Percentiles rank a stretch among this genome's conserved stretches.
Conservation (phyloP, 2,888 invertebrate species). For the Lymantria dispar region DNA sequence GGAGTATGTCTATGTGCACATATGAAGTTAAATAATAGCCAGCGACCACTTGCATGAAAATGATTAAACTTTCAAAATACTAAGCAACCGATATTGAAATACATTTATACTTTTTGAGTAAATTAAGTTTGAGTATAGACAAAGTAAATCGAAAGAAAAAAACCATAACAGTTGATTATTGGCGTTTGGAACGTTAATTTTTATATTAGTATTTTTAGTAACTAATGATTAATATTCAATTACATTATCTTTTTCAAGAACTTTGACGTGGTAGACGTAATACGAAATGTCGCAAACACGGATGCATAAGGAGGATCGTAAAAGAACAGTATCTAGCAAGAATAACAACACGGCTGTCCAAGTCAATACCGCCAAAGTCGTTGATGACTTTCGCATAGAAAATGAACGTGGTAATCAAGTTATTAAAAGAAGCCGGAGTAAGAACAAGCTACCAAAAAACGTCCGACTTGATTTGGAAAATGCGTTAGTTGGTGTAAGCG, state of each 20-base stretch:
- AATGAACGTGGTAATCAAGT: constrained; percentile 11
- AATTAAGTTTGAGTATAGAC: background rate
- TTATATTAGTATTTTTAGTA: constrained; percentile 44
- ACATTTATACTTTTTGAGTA: background rate
- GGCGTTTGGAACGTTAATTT: constrained; percentile 41
- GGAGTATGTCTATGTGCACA: background rate
- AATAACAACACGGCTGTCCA: constrained; percentile 17
- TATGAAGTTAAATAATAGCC: background rate
- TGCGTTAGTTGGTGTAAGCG: constrained; percentile 66
- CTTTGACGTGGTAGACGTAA: constrained; percentile 21
- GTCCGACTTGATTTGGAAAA: constrained; percentile 69
- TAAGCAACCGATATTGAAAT: background rate
- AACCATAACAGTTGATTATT: constrained; percentile 45
- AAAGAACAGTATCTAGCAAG: constrained; percentile 6
- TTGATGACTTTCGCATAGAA: constrained; percentile 30
- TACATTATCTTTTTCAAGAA: background rate
- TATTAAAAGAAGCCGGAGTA: constrained; percentile 41
- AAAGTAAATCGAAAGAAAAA: constrained; percentile 6
- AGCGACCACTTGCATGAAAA: background rate
- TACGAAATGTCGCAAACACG: constrained; percentile 47
- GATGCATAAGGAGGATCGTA: constrained; percentile 28
- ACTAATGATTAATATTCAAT: constrained; percentile 30
- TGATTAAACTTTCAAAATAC: background rate
- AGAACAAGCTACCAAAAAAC: constrained; percentile 57
- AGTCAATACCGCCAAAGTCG: constrained; percentile 24